Percentiles rank a stretch among this genome's conserved stretches.
Conservation (phyloP, 2,113 vertebrate species). For the Neogale vison region DNA sequence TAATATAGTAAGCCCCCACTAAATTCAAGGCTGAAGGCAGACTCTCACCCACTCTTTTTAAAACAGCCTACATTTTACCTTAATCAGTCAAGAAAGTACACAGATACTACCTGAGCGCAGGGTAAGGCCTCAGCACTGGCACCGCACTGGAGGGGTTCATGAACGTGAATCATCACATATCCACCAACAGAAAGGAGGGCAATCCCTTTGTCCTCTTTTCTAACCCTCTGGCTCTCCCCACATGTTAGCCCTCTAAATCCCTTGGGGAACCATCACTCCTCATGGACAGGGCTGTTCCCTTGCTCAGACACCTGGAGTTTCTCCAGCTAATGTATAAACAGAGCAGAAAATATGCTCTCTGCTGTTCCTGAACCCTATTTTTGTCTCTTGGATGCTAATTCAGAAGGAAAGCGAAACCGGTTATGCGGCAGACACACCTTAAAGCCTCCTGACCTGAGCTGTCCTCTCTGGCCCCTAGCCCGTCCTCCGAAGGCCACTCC, state of each 20-base stretch:
- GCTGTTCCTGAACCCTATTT: neutral
- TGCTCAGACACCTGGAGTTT: neutral
- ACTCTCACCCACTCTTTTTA: neutral
- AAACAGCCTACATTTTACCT: neutral
- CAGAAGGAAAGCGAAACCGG: neutral
- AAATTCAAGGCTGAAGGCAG: neutral
- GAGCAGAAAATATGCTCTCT: neutral
- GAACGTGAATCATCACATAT: neutral
- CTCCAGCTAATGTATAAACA: neutral
- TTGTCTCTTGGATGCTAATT: neutral
- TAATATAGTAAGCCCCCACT: neutral
- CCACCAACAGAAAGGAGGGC: neutral
- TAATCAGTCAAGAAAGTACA: neutral
- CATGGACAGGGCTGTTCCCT: neutral
- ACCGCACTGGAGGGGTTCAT: neutral
- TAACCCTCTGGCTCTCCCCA: neutral
- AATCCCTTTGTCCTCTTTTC: neutral
- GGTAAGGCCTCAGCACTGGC: neutral
- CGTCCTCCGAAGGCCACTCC: fast-evolving
- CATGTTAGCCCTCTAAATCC: neutral
- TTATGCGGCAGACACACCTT: neutral
- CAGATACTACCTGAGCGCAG: neutral
- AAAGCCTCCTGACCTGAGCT: neutral
- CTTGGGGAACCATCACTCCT: neutral
- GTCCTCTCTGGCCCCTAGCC: neutral